Conservation (phyloP, 1,140 invertebrate genomes). For the Nymphalis io region DNA sequence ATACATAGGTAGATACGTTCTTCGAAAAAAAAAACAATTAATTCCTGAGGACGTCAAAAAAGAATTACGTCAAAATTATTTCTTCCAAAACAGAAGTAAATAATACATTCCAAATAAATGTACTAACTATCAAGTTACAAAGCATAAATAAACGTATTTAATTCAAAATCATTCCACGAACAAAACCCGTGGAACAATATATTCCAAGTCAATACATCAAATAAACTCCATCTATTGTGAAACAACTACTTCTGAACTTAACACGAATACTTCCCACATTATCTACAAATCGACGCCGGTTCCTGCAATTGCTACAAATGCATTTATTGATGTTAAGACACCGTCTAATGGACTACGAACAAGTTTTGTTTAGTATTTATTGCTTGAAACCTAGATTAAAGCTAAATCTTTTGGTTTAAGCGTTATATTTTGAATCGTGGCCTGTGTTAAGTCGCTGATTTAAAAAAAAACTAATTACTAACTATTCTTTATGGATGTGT, state of each 20-base stretch:
- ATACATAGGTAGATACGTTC: no score
- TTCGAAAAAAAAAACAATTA: no score
- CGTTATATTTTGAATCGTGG: neutral
- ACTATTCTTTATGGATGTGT: no score
- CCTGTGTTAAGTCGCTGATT: neutral
- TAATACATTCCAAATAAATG: neutral
- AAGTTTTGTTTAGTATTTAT: constrained; percentile 36
- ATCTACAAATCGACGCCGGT: constrained; percentile 37
- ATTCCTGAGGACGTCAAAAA: no score
- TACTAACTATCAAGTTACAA: neutral
- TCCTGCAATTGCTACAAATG: constrained; percentile 35
- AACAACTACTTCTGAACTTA: constrained; percentile 22
- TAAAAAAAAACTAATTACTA: no score
- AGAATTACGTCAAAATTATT: no score
- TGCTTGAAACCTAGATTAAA: constrained; percentile 12
- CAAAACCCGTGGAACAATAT: neutral
- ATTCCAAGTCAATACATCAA: constrained; percentile 6
- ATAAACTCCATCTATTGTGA: constrained; percentile 16
- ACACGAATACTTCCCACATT: constrained; percentile 44
- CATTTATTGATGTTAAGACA: constrained; percentile 40
- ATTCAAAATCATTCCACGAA: neutral
- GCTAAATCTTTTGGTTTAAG: constrained; percentile 9
- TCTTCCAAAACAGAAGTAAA: neutral
- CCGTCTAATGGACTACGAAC: constrained; percentile 34
- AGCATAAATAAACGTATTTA: no score